Percentiles rank a stretch among this genome's conserved stretches.
These are phyloP conservation scores for Gorsachius goisagi DNA, from an alignment of 2,113 vertebrate genomes.

Conservation along the genomic window DNA sequence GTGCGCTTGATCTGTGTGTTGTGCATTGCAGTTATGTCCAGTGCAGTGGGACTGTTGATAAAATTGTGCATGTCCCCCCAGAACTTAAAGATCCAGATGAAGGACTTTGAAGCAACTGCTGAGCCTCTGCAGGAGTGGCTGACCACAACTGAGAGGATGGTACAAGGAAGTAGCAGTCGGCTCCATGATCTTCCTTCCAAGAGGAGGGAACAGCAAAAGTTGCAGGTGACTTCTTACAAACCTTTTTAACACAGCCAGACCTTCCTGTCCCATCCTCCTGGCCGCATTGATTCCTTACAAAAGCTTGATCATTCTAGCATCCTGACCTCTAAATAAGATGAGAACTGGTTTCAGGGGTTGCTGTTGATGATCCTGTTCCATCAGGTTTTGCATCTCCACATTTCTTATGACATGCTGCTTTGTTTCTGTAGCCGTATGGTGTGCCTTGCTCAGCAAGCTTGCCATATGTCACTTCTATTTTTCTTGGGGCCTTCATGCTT, in stretches of 20 bases:
- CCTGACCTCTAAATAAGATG: neutral
- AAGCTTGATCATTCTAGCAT: neutral
- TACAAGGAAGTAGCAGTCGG: conserved; percentile 86
- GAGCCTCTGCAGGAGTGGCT: conserved; percentile 93
- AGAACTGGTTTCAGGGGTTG: neutral
- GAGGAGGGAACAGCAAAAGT: conserved; percentile 88
- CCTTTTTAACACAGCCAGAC: neutral
- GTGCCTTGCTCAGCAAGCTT: neutral
- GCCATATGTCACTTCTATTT: neutral
- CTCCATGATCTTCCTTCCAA: conserved; percentile 92
- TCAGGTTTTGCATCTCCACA: neutral
- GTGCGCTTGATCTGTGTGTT: neutral
- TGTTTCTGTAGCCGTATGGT: neutral
- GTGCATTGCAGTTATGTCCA: neutral
- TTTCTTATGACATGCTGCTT: neutral
- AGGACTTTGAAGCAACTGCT: conserved; percentile 89
- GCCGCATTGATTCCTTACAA: neutral
- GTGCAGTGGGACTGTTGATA: neutral
- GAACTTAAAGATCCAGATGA: conserved; percentile 93
- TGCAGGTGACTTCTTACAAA: conserved; percentile 82
- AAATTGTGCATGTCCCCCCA: conserved; percentile 34
- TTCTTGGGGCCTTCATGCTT: neutral
- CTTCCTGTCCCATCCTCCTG: neutral
- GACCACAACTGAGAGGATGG: conserved; percentile 80
- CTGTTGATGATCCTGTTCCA: neutral